Evolutionary conservation across 92 coral and sea anemone genomes (phyloP), one percentile per base, ranked within the genome.

Genomic region (Epizoanthus ramosus): DNA sequence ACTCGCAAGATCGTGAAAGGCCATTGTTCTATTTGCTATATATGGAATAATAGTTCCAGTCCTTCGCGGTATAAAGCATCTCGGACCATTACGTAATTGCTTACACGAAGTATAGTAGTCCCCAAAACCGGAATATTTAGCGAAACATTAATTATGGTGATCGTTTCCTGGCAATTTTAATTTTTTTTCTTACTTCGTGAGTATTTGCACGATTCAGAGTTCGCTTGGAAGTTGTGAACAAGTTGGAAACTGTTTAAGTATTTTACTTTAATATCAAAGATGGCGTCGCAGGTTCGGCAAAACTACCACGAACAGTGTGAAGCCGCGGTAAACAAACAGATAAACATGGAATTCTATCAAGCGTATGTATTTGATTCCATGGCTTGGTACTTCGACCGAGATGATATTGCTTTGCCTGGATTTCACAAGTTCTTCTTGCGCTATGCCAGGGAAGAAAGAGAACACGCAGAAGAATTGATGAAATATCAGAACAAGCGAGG

Each of bases 311-410:
- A 90, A 65, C 91, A 89, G 74, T 90, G 98, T 87, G 99, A 96
- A 68, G 98, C 99, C 81, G 98, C 94, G 63, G 76, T 96, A 4
- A 96, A 96, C 95, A 96, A 96, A 92, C 99, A 96, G 83, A 94
- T 96, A 92, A 96, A 96, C 93, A 90, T 94, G 58, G 99, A 96
- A 90, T 87, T 96, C 88, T 89, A 96, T 85, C 98, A 97, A 16
- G 88, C 97, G 66, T 96, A 96, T 83, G 95, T 86, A 73, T 96
- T 94, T 89, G 19, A 91, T 83, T 96, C 99, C 72, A 86, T 96
- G 85, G 98, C 99, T 68, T 92, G 86, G 77, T 94, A 94, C 68
- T 96, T 96, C 79, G 98, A 96, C 76, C 99, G 99, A 72, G 99
- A 96, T 79, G 99, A 96, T 87, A 92, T 96, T 71, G 99, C 94